These are phyloP conservation scores for Chelon labrosus DNA, from an alignment of 2,797 vertebrate species.

Conservation along the genomic window DNA sequence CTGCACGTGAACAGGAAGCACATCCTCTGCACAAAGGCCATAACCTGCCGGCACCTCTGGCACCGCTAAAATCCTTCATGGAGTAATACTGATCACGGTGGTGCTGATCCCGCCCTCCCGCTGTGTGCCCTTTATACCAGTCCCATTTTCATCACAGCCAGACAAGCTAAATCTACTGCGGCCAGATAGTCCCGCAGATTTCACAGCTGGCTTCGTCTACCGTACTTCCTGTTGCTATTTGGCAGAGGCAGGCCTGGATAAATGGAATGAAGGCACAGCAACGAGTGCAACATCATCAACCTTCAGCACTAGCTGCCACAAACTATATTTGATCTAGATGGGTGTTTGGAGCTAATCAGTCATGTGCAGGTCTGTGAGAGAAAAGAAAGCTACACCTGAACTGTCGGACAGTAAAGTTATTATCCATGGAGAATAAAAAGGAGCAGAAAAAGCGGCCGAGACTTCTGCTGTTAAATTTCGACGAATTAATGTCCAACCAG, in stretches of 20 bases:
- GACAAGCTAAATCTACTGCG: constrained; percentile 75
- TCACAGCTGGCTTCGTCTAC: constrained; percentile 75
- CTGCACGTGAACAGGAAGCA: constrained; percentile 48
- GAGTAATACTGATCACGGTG: constrained; percentile 60
- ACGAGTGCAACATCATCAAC: constrained; percentile 61
- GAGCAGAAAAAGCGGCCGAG: not conserved
- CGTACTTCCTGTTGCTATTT: constrained; percentile 67
- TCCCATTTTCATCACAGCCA: constrained; percentile 80
- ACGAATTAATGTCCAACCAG: constrained; percentile 13
- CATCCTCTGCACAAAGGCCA: constrained; percentile 46
- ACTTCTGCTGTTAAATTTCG: constrained; percentile 1
- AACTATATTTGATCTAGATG: constrained; percentile 23
- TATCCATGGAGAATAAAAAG: not conserved
- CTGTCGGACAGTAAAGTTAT: constrained; percentile 2
- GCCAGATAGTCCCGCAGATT: constrained; percentile 68
- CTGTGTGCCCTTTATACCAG: constrained; percentile 75
- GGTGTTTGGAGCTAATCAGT: constrained; percentile 7
- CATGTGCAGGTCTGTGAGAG: constrained; percentile 3
- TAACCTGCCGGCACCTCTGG: constrained; percentile 52
- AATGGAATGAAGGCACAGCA: constrained; percentile 61
- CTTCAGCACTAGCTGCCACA: constrained; percentile 53
- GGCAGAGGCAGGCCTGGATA: constrained; percentile 57
- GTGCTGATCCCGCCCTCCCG: constrained; percentile 65
- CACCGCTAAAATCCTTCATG: constrained; percentile 45
- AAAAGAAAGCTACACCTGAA: not conserved